These are phyloP conservation scores for Parascotia fuliginaria DNA, from an alignment of 2,888 invertebrate species.

Conservation along the genomic window DNA sequence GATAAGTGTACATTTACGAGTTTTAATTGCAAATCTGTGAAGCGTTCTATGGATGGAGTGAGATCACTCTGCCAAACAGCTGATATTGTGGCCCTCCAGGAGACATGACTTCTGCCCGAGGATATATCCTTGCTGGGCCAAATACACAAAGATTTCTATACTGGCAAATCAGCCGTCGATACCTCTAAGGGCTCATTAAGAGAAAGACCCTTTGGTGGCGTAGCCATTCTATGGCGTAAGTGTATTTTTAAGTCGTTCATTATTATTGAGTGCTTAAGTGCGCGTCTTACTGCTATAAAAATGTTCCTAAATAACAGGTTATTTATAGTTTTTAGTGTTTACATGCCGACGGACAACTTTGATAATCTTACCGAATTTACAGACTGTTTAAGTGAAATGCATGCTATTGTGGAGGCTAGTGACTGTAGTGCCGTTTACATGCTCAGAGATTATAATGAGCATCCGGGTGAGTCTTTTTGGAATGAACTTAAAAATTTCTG, in stretches of 20 bases:
- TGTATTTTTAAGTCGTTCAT: not conserved
- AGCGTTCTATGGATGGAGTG: not conserved
- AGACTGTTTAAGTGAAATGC: conserved; percentile 2
- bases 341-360: conserved; percentile 7
- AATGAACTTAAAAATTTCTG: conserved; percentile 15
- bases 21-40: conserved; percentile 6
- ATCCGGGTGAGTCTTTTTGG: conserved; percentile 20
- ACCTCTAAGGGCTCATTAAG: not conserved
- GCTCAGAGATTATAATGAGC: conserved; percentile 14
- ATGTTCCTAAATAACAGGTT: not conserved
- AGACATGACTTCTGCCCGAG: not conserved
- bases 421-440: conserved; percentile 19
- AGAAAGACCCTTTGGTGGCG: conserved; percentile 9
- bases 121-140: not conserved
- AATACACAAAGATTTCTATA: not conserved
- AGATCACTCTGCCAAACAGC: not conserved
- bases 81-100: not conserved
- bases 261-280: conserved; percentile 9
- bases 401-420: conserved; percentile 1
- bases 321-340: conserved; percentile 6
- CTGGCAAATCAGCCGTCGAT: not conserved
- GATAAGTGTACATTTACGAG: conserved; percentile 1
- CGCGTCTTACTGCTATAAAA: conserved; percentile 8
- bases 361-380: conserved; percentile 6
- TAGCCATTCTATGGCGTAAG: conserved; percentile 13